Evolutionary conservation across 2,797 vertebrate genomes (phyloP).

Genomic region (Netta rufina): DNA sequence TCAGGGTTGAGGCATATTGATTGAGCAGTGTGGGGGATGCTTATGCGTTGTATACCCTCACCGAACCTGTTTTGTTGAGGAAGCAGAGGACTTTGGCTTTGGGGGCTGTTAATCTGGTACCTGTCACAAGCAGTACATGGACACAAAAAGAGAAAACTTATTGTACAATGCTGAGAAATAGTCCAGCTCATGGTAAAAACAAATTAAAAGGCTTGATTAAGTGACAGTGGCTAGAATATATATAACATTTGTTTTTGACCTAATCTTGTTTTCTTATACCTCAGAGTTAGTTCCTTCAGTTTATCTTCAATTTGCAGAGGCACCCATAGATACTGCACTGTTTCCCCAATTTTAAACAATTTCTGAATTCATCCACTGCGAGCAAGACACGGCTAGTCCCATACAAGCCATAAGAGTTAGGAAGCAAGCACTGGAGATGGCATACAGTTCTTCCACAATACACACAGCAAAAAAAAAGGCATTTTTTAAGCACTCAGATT

Average conservation of each 20-base stretch:
- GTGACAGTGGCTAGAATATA: neutral
- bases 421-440: neutral
- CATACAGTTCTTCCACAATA: neutral
- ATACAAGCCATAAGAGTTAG: neutral
- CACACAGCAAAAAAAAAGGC: neutral
- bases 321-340: neutral
- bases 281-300: neutral
- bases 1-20: neutral
- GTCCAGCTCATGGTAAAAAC: neutral
- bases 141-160: neutral
- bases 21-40: neutral
- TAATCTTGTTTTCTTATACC: neutral
- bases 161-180: neutral
- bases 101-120: neutral
- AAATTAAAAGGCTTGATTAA: neutral
- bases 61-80: neutral
- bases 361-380: neutral
- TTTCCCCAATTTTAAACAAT: neutral
- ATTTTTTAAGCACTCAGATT: neutral
- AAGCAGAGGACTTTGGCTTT: neutral
- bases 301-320: neutral
- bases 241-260: neutral
- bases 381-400: neutral
- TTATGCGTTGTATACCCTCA: neutral
- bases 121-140: neutral